Conservation (phyloP, 2,113 vertebrate genomes). For the Oplegnathus fasciatus region DNA sequence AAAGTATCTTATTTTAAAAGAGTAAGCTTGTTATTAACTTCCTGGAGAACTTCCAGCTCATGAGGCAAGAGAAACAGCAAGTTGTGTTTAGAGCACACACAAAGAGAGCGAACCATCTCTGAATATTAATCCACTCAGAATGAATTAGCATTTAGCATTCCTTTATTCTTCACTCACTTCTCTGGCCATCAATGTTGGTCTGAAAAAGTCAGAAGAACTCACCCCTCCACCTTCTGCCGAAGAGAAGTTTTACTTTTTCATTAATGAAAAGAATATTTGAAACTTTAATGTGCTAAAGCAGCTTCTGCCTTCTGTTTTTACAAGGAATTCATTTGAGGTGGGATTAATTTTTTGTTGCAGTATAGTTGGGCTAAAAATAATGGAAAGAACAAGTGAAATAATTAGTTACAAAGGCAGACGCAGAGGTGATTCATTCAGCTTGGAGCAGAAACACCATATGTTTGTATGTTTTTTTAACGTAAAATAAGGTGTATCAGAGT, state of each 20-base stretch:
- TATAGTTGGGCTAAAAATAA: not conserved
- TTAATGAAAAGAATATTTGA: slow-evolving; percentile 39
- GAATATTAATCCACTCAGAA: slow-evolving; percentile 34
- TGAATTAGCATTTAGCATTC: slow-evolving; percentile 32
- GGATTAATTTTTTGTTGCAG: slow-evolving; percentile 23
- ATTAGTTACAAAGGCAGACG: not conserved
- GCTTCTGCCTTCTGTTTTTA: slow-evolving; percentile 16
- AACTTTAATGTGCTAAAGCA: slow-evolving; percentile 44
- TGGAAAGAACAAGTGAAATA: not conserved
- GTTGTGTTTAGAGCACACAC: not conserved
- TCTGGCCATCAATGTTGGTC: slow-evolving; percentile 25
- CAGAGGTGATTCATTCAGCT: slow-evolving; percentile 20
- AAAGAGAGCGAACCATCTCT: slow-evolving; percentile 6
- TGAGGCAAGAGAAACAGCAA: slow-evolving; percentile 8
- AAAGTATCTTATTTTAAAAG: not conserved
- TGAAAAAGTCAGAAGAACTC: slow-evolving; percentile 27
- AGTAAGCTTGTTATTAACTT: not conserved
- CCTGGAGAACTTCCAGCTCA: slow-evolving; percentile 1
- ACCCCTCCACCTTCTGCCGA: not conserved
- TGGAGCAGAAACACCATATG: not conserved
- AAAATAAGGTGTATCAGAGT: not conserved
- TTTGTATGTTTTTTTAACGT: not conserved
- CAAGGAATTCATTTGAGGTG: slow-evolving; percentile 18
- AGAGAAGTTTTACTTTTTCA: slow-evolving; percentile 12
- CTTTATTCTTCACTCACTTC: slow-evolving; percentile 13